Base-by-base conservation (phyloP, 2,888 invertebrate genomes). In the Hofmannophila pseudospretella region DNA sequence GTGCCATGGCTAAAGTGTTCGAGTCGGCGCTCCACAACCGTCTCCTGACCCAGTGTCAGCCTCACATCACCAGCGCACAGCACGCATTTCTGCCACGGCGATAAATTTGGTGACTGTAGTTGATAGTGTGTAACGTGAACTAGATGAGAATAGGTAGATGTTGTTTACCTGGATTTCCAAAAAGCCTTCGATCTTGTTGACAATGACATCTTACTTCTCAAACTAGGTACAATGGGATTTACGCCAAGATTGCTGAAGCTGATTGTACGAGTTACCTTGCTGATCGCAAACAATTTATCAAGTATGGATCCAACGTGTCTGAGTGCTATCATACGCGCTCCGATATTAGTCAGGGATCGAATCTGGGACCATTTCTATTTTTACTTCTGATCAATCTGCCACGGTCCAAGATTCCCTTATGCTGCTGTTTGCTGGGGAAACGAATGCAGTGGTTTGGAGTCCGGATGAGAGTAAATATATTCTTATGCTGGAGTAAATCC, bases 71-170 rank as follows among this genome's bases (percentile, higher is more conserved):
- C 16, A 16, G 16, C 16, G 16, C 16, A 16, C 16, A 16, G 16
- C 16, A 16, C 16, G 16, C 16, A 5, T 16, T 16, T 5, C 16
- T 16, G 3, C 16, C 16, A 3, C 3, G 16, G 16, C 16, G 16
- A 16, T 16, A 3, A 40, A 40, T 11, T 32, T 38, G 3, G n/a
- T 41, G 3, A 32, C 34, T 7, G 7, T 34, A 1, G 28, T 27
- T 2, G 14, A 34, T 11, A 9, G 10, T 10, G 16, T 37, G 1
- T 34, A 37, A 1, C 1, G 14, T 7, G 7, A 26, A 12, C 9
- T 38, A 11, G 40, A 40, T 30, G 23, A 14, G 7, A 1, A 1
- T 36, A 40, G 20, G 33, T 40, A 1, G 40, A 40, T 16, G 41
- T 41, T 14, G 9, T 35, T 7, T 35, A 35, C 14, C 23, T 28